Base-by-base conservation (phyloP, 1,140 invertebrate species). In the Zaprionus capensis region DNA sequence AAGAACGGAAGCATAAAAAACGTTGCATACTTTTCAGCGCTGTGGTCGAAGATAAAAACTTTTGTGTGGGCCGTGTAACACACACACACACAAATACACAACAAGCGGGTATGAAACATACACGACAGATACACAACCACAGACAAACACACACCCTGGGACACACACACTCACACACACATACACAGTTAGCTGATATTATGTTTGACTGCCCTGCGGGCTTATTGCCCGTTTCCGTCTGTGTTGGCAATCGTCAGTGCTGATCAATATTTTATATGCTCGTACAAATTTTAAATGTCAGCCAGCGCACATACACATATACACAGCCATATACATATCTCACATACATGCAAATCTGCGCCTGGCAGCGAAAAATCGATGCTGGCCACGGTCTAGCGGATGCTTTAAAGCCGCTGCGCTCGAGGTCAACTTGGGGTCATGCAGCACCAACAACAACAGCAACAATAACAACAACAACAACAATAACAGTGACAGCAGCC, bases 211-310 rank as follows among this genome's bases (percentile, higher is more conserved):
- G 51, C 75, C 68, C 80, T 87, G 84, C 71, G 69, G 80, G 71
- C 61, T 34, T 59, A 49, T 38, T 56, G 55, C 51, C 62, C 34
- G 6, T 44, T 44, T 53, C 41, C 26, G 5, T 7, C 38, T 20
- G 58, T 63, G 51, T 56, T 53, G 44, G 55, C 80, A 71, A 78
- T 81, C 78, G 71, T 72, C 84, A 81, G 73, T 76, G 76, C 70
- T 84, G 86, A 81, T 88, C 85, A 90, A 88, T 88, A 81, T 90
- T 88, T 88, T 68, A 85, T 85, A 74, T 72, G 71, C 20, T 51
- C 20, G 46, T 51, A 51, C 61, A 71, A 79, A 85, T 81, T 85
- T 81, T 75, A 73, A 82, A 90, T 78, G 78, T 73, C 77, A 77
- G 70, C 56, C 53, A 36, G 34, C 65, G 62, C 24, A 49, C 46